These are phyloP conservation scores for Proteles cristata DNA, from an alignment of 2,113 vertebrate genomes.

Conservation along the genomic window DNA sequence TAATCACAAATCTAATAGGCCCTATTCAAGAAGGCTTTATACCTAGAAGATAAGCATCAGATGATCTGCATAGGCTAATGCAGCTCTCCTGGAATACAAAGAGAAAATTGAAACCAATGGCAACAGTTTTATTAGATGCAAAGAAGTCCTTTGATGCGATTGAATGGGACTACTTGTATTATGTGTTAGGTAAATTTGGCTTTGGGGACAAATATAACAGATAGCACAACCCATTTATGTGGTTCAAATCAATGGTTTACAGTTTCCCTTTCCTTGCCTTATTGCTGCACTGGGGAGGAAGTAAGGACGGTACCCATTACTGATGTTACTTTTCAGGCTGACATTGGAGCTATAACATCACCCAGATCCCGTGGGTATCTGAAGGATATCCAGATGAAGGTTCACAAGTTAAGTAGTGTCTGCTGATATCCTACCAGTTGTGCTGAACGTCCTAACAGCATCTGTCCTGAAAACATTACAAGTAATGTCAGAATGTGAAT, in stretches of 20 bases:
- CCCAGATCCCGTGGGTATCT: constrained; percentile 54
- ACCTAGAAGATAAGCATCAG: constrained; percentile 29
- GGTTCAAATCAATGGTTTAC: constrained; percentile 62
- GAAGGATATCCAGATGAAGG: constrained; percentile 41
- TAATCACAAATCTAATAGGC: constrained; percentile 40
- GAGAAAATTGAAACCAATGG: constrained; percentile 41
- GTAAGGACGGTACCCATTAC: constrained; percentile 16
- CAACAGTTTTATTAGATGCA: constrained; percentile 60
- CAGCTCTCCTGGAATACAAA: constrained; percentile 38
- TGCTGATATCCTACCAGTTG: constrained; percentile 62
- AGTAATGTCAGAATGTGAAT: constrained; percentile 75
- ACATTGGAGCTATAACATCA: constrained; percentile 27
- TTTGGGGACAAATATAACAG: constrained; percentile 69
- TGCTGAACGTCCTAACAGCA: constrained; percentile 59
- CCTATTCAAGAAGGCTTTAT: constrained; percentile 16
- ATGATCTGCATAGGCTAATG: constrained; percentile 57
- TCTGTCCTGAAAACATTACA: constrained; percentile 78
- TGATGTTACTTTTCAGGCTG: constrained; percentile 28
- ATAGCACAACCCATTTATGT: constrained; percentile 59
- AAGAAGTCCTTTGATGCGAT: constrained; percentile 48
- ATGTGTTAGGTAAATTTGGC: constrained; percentile 71
- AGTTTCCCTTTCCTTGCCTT: constrained; percentile 44
- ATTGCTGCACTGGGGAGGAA: constrained; percentile 41
- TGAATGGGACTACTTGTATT: constrained; percentile 58
- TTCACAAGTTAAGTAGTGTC: constrained; percentile 67